Base-by-base conservation (phyloP, 2,888 invertebrate genomes). In the Sinopyrophorus schimmeli region DNA sequence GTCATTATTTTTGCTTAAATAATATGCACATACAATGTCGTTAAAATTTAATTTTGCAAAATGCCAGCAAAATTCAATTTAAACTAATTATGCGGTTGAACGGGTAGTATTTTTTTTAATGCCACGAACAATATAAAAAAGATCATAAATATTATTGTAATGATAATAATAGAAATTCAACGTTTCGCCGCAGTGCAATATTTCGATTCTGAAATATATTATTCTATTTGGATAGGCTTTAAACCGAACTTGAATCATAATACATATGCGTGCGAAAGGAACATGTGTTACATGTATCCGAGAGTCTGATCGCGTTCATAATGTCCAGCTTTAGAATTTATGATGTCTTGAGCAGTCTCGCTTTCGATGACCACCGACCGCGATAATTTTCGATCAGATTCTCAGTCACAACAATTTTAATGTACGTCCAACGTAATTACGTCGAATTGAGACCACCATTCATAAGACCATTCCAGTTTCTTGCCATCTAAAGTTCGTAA, bases 301-400 rank as follows among this genome's bases (percentile, higher is more conserved):
- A 18, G 10, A 10, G 27, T 38, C 27, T 17, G 32, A 28, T 35
- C 43, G 35, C 14, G 35, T 42, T 42, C 32, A 35, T 43, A 43
- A 35, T 35, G 46, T 31, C 46, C 38, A 46, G 38, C 12, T 17
- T 6, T 18, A 31, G 23, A 38, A 43, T 46, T 46, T 46, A 46
- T 46, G 38, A 46, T 23, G 30, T 38, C 41, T 41, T 47, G 37
- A 34, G 28, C 32, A 27, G 26, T 32, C 24, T 40, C 28, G 24
- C 20, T 32, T 16, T 34, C 27, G 32, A 5, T 41, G 47, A 21
- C 35, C 47, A 35, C 41, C 47, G 41, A 47, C 41, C 23, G 37
- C 21, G 47, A 12, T 35, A 47, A 41, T 47, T 46, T 31, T 31
- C 37, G 46, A 46, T 46, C 24, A 21, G 21, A 46, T 46, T 21